Base-by-base conservation (phyloP, 2,888 invertebrate genomes). In the Thereva unica region DNA sequence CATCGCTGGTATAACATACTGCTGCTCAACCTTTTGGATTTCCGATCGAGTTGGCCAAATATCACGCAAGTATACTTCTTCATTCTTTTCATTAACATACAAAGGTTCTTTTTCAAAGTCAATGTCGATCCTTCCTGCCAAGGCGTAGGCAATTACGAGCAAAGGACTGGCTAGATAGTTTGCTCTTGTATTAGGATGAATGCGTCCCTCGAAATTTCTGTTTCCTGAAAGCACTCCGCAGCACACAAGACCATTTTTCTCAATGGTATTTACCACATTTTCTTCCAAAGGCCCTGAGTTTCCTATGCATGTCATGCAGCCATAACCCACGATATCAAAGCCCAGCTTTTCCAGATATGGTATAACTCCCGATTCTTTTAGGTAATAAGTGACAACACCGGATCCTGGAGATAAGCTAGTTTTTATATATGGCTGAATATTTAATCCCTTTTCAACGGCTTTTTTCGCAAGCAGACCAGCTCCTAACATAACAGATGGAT, bases 291-390 rank as follows among this genome's bases (percentile, higher is more conserved):
- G 96, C 0, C 98, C 98, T 4, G 95, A 95, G 83, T 99, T 99
- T 0, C 98, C 98, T 73, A 99, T 99, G 78, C 99, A 99, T 0
- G 98, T 98, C 97, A 97, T 98, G 79, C 99, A 99, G 0, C 98
- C 98, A 77, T 97, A 99, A n/a, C 98, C 98, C 1, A 97, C 97
- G 55, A 95, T 89, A 77, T 93, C 88, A 78, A 98, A 99, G 5
- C 97, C 97, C 1, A 97, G 83, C 76, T 90, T 84, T 73, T 91
- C 89, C 65, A 98, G 80, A 74, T 90, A 91, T 0, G 95, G 93
- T 10, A 94, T 87, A 2, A 98, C 96, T 0, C 97, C 97, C 1
- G 95, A 95, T 78, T 96, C 95, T 78, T 81, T 83, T 4, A 83
- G 74, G 72, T 83, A 83, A 77, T 95, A 95, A 0, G 95, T 95